Percentiles rank a stretch among this genome's conserved stretches.
Conservation (phyloP, 2,888 invertebrate species). For the Drosophila setosimentum region DNA sequence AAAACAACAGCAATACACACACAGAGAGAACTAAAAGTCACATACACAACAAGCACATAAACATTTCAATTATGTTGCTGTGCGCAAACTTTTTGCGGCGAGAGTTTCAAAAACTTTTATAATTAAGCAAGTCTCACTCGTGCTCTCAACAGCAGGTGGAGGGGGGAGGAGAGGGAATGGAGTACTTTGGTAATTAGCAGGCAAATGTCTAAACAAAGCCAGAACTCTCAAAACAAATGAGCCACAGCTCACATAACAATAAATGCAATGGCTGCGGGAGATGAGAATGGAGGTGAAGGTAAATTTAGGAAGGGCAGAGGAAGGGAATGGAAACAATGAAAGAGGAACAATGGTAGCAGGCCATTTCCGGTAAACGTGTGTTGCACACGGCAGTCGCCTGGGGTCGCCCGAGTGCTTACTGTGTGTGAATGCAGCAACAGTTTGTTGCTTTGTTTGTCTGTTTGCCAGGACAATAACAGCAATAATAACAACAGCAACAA, state of each 20-base stretch:
- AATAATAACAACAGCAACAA: background rate
- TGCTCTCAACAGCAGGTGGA: background rate
- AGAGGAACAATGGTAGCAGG: conserved; percentile 57
- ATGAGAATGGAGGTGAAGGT: background rate
- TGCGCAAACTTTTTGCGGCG: conserved; percentile 46
- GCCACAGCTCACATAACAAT: conserved; percentile 48
- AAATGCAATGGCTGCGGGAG: conserved; percentile 21
- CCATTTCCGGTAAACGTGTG: conserved; percentile 61
- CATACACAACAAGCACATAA: conserved; percentile 45
- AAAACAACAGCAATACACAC: conserved; percentile 21
- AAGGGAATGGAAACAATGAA: conserved; percentile 7
- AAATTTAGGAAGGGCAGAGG: no score
- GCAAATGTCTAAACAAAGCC: conserved; percentile 53
- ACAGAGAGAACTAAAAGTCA: background rate
- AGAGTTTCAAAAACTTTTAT: conserved; percentile 56
- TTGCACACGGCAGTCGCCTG: conserved; percentile 35
- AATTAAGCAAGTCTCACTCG: conserved; percentile 55
- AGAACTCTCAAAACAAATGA: conserved; percentile 63
- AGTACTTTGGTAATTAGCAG: conserved; percentile 62
- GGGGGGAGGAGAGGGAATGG: background rate
- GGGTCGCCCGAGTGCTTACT: conserved; percentile 40
- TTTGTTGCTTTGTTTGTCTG: conserved; percentile 62
- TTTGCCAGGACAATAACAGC: conserved; percentile 53
- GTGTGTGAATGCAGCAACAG: conserved; percentile 64
- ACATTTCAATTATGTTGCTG: conserved; percentile 74